phyloP scores from a whole-genome alignment of 1,140 invertebrate species.

The Cherax destructor region DNA sequence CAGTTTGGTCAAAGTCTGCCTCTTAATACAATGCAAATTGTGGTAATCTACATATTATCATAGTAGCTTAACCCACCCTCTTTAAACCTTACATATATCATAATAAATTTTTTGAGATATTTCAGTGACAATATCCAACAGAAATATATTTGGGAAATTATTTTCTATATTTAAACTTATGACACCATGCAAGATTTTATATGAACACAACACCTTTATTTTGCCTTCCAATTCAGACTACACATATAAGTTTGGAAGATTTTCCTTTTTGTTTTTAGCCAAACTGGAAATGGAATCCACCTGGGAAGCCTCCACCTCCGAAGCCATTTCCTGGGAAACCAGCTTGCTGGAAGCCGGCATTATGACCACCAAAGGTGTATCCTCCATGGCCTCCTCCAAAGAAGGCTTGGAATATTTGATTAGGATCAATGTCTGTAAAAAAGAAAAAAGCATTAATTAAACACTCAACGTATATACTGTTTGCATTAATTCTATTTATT shows the following conservation, averaged over 20 bases:
- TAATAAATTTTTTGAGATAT: not conserved
- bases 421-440: slow-evolving; percentile 83
- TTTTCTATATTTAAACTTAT: not conserved
- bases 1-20: too few species aligned
- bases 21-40: not conserved
- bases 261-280: slow-evolving; percentile 53
- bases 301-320: slow-evolving; percentile 73
- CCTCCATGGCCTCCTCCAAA: slow-evolving; percentile 76
- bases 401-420: slow-evolving; percentile 87
- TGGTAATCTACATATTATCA: not conserved
- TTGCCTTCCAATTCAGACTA: not conserved
- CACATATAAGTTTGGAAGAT: not conserved
- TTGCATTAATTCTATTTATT: too few species aligned
- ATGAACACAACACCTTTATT: not conserved
- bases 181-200: not conserved
- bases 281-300: slow-evolving; percentile 72
- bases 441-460: slow-evolving; percentile 9
- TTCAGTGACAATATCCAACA: not conserved
- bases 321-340: slow-evolving; percentile 70
- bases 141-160: not conserved
- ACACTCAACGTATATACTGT: too few species aligned
- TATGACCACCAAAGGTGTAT: slow-evolving; percentile 76
- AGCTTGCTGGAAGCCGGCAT: slow-evolving; percentile 71
- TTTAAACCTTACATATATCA: not conserved
- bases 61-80: not conserved